Percentiles rank a stretch among this genome's conserved stretches.
Conservation (phyloP, 1,140 invertebrate species). For the Heliothis subflexa region DNA sequence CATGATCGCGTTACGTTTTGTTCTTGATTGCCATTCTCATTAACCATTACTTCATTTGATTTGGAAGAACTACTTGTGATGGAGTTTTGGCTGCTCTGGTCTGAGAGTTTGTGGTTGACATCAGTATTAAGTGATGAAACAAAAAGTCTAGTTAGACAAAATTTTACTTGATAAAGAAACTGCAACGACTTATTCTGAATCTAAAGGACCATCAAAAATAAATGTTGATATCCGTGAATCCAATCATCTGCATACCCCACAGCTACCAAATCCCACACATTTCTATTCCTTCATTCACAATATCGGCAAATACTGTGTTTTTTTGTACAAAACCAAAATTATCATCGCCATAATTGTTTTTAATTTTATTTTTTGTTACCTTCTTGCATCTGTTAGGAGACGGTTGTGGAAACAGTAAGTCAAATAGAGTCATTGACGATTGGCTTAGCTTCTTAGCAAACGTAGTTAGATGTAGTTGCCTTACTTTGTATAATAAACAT, state of each 20-base stretch:
- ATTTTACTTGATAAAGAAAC: not conserved
- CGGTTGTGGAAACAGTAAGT: constrained; percentile 86
- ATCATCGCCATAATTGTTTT: constrained; percentile 76
- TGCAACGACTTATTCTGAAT: not conserved
- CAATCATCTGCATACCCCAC: constrained; percentile 21
- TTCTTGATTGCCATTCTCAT: constrained; percentile 48
- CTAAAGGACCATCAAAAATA: not conserved
- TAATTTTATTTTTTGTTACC: constrained; percentile 83
- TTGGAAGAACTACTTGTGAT: constrained; percentile 9
- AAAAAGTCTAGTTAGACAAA: not conserved
- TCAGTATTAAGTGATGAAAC: no score
- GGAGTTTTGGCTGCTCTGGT: constrained; percentile 32
- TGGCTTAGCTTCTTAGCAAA: constrained; percentile 80
- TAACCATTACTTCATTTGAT: constrained; percentile 43
- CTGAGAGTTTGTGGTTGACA: not conserved
- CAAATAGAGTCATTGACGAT: constrained; percentile 77
- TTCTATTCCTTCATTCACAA: constrained; percentile 51
- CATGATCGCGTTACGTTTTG: constrained; percentile 49
- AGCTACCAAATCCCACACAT: constrained; percentile 52
- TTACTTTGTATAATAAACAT: constrained; percentile 41
- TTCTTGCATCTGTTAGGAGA: constrained; percentile 86
- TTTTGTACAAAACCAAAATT: constrained; percentile 57
- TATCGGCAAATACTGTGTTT: constrained; percentile 53
- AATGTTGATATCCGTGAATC: constrained; percentile 1
- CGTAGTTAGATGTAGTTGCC: constrained; percentile 71